Conservation (phyloP, 2,797 vertebrate genomes). For the Crocodylus rhombifer region DNA sequence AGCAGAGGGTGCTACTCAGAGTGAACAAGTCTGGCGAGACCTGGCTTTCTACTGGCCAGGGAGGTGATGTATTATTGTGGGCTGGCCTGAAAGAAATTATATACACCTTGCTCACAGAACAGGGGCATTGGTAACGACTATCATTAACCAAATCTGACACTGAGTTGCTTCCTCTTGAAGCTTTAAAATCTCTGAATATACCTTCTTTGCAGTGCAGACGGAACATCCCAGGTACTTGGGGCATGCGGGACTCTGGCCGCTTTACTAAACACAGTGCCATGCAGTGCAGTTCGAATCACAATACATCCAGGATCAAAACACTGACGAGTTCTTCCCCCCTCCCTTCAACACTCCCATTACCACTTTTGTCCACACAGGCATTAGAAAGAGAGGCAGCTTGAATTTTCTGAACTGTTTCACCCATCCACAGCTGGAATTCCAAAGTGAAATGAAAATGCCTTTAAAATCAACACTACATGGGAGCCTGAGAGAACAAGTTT, state of each 20-base stretch:
- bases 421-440: slow-evolving; percentile 79
- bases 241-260: slow-evolving; percentile 7
- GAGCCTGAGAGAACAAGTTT: slow-evolving; percentile 83
- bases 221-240: slow-evolving; percentile 63
- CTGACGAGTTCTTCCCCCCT: slow-evolving; percentile 58
- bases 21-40: not conserved
- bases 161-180: slow-evolving; percentile 2
- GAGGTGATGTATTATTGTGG: slow-evolving; percentile 24
- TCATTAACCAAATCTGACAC: slow-evolving; percentile 52
- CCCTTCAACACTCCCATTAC: slow-evolving; percentile 50
- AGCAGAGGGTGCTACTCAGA: not conserved
- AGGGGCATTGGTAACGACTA: slow-evolving; percentile 3
- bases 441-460: slow-evolving; percentile 78
- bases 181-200: slow-evolving; percentile 8
- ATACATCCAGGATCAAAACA: slow-evolving; percentile 72
- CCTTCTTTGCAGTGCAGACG: not conserved
- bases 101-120: slow-evolving; percentile 26
- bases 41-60: not conserved
- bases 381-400: slow-evolving; percentile 76
- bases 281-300: slow-evolving; percentile 63
- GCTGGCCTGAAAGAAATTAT: slow-evolving; percentile 61
- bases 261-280: not conserved
- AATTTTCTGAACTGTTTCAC: slow-evolving; percentile 78
- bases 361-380: slow-evolving; percentile 78
- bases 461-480: slow-evolving; percentile 81